Evolutionary conservation across 2,888 invertebrate genomes (phyloP).

Genomic region (Rotaria sp.): DNA sequence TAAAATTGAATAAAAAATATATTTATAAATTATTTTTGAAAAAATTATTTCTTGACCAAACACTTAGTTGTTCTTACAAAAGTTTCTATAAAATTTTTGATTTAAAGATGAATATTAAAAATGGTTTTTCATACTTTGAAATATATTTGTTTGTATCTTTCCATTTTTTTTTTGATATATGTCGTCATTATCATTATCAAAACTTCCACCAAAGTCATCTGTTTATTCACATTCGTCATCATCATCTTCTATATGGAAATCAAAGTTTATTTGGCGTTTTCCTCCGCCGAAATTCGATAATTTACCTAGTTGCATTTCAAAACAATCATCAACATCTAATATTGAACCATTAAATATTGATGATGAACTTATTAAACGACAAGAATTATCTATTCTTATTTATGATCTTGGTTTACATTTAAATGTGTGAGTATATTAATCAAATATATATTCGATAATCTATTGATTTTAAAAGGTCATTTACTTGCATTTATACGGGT

Average conservation of each 20-base stretch:
- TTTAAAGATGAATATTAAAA: too few species aligned
- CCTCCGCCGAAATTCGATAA: not conserved
- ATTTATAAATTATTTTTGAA: too few species aligned
- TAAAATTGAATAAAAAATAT: too few species aligned
- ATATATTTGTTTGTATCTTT: not conserved
- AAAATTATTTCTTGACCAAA: too few species aligned
- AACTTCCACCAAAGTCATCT: not conserved
- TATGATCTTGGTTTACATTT: conserved; percentile 30
- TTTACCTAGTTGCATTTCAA: not conserved
- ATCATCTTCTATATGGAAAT: not conserved
- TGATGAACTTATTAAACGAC: conserved; percentile 36
- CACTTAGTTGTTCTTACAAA: too few species aligned
- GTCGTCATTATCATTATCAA: not conserved
- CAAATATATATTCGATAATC: not conserved
- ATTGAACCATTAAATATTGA: not conserved
- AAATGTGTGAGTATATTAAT: not conserved
- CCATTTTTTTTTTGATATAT: not conserved
- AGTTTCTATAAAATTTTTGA: too few species aligned
- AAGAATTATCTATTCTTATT: conserved; percentile 36
- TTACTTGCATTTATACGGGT: conserved; percentile 83
- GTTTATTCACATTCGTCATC: not conserved
- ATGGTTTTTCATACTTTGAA: not conserved
- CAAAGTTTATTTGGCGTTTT: conserved; percentile 13
- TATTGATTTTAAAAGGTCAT: not conserved
- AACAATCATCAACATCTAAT: not conserved